Evolutionary conservation across 2,797 vertebrate genomes (phyloP).

Genomic region (Limnodromus scolopaceus): DNA sequence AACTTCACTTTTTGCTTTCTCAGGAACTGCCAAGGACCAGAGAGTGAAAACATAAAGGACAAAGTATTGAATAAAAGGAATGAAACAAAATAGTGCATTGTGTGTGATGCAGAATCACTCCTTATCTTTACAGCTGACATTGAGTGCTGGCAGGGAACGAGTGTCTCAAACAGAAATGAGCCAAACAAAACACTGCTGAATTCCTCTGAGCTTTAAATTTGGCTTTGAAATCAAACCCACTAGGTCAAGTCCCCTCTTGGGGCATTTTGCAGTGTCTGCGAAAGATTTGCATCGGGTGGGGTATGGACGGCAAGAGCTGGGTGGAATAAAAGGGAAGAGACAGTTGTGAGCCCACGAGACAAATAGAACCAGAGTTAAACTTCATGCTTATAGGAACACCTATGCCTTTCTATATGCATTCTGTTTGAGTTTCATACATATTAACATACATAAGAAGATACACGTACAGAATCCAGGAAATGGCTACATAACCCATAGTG

Average conservation of each 20-base stretch:
- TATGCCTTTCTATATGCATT: not conserved
- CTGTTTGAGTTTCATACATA: not conserved
- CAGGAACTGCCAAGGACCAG: not conserved
- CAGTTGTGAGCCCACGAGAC: fast-evolving
- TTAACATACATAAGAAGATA: not conserved
- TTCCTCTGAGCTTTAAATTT: not conserved
- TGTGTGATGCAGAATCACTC: not conserved
- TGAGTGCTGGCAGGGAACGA: not conserved
- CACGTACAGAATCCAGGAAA: not conserved
- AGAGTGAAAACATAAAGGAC: not conserved
- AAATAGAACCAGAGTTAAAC: not conserved
- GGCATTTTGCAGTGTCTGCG: not conserved
- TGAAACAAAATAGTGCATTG: not conserved
- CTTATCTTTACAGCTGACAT: not conserved
- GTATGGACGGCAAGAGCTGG: not conserved
- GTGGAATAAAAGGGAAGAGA: not conserved
- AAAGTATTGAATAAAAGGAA: not conserved
- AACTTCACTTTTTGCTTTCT: not conserved
- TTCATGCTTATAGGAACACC: not conserved
- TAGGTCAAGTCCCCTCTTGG: not conserved
- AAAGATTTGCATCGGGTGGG: not conserved
- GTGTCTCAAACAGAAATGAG: not conserved
- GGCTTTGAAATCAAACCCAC: not conserved
- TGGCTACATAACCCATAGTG: not conserved
- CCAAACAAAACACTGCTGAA: not conserved